A percentile compares a stretch with the other conserved stretches of the same genome.
Evolutionary conservation across 1,140 invertebrate species (phyloP).

Genomic region (Steinernema khuongi): DNA sequence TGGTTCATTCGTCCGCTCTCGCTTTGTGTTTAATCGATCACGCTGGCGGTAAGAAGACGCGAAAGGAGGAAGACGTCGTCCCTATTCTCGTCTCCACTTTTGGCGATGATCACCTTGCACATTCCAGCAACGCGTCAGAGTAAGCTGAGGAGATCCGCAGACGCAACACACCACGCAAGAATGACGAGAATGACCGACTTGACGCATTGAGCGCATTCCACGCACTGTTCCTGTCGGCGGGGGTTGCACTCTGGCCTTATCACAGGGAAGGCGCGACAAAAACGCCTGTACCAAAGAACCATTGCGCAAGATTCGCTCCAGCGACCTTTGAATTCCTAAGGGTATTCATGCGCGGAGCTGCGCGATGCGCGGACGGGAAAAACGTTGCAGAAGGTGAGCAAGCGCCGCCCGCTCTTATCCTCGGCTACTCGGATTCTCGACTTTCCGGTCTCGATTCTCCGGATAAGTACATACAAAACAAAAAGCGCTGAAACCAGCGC

Average conservation of each 20-base stretch:
- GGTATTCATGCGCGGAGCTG: neutral
- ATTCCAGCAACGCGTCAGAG: neutral
- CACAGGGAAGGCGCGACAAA: neutral
- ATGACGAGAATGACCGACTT: neutral
- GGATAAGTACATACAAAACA: no score
- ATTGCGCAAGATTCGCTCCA: neutral
- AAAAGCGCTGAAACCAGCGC: no score
- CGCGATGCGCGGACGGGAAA: neutral
- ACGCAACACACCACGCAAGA: neutral
- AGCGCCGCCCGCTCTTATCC: no score
- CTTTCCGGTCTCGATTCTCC: no score
- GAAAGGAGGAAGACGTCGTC: neutral
- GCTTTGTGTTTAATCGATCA: slow-evolving; percentile 16
- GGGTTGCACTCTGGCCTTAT: neutral
- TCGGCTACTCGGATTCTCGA: no score
- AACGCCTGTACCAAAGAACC: neutral
- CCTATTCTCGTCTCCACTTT: slow-evolving; percentile 6
- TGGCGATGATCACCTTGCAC: neutral
- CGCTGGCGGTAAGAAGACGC: neutral
- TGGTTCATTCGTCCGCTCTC: slow-evolving; percentile 8
- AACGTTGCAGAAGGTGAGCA: no score
- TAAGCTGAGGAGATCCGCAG: neutral
- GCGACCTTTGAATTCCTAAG: neutral
- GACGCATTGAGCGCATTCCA: neutral
- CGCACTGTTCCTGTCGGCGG: neutral